These are phyloP conservation scores for Ciconia boyciana DNA, from an alignment of 2,113 vertebrate species.

Conservation along the genomic window DNA sequence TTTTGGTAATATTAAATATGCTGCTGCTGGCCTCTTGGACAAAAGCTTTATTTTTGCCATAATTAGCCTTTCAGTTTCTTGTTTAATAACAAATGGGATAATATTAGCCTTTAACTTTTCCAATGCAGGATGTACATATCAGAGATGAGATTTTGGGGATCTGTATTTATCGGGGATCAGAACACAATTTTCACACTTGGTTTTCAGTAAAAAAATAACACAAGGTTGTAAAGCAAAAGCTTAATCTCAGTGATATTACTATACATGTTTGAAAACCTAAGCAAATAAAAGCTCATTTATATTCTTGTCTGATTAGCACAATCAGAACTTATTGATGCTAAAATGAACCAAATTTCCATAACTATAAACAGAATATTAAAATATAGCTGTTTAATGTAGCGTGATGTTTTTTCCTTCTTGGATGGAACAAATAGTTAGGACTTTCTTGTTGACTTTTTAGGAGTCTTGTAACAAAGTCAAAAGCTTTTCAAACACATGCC, in stretches of 20 bases:
- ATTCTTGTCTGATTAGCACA: slow-evolving; percentile 43
- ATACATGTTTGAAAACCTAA: not conserved
- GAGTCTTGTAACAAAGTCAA: not conserved
- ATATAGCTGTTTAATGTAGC: not conserved
- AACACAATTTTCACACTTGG: slow-evolving; percentile 23
- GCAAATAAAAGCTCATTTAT: slow-evolving; percentile 24
- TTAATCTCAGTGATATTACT: slow-evolving; percentile 39
- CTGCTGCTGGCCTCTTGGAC: not conserved
- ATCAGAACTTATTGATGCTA: slow-evolving; percentile 51
- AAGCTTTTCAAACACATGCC: not conserved
- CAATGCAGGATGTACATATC: not conserved
- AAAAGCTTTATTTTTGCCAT: not conserved
- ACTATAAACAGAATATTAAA: slow-evolving; percentile 39
- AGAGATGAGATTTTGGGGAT: slow-evolving; percentile 26
- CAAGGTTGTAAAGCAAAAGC: slow-evolving; percentile 27
- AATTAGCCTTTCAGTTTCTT: not conserved
- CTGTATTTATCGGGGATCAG: slow-evolving; percentile 47
- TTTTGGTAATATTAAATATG: not conserved
- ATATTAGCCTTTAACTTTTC: not conserved
- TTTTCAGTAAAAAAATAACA: slow-evolving; percentile 25
- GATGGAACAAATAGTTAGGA: not conserved
- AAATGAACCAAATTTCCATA: slow-evolving; percentile 26
- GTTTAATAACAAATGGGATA: not conserved
- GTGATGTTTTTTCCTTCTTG: not conserved
- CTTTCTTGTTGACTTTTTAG: not conserved